Base-by-base conservation (phyloP, 2,888 invertebrate species). In the Dione vanillae region DNA sequence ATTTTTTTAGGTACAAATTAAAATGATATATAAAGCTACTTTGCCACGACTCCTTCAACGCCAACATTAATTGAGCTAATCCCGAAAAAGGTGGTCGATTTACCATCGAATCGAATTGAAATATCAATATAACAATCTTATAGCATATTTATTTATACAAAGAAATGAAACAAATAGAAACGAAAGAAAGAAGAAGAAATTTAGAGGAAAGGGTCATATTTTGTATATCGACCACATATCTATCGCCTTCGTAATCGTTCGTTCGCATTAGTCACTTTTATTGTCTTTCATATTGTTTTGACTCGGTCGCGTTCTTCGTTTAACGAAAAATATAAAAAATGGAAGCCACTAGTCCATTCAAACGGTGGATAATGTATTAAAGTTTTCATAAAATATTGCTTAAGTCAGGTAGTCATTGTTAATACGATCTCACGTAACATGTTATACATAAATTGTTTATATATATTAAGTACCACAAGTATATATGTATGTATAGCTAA, bases 71-170 rank as follows among this genome's bases (percentile, higher is more conserved):
- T 56, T 56, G 16, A 56, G 16, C 16, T 56, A 56, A 56, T 56
- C 16, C 7, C 16, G 37, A 56, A 56, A 43, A 45, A 35, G 61
- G 45, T 27, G 45, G 61, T 35, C 61, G 45, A 16, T 61, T 61
- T 45, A 61, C 61, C 27, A 61, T 45, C 61, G 61, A 10, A 45
- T 61, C 61, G 27, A 61, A 61, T 61, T 10, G 43, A 61, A 27
- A 45, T 61, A n/a, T 61, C 61, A 27, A 61, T 61, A 61, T n/a
- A 61, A 43, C n/a, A 61, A 45, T 61, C n/a, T 8, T 16, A 61
- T 61, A 10, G 61, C 43, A n/a, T 61, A n/a, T 6, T 9, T 14
- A n/a, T 11, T 9, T 14, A 27, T 40, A 43, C 9, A 61, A 14
- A 27, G 27, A 45, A 16, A 61, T 40, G n/a, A 61, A 45, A 45